A percentile compares a stretch with the other conserved stretches of the same genome.
Evolutionary conservation across 2,888 invertebrate genomes (phyloP).

Genomic region (Andrena minutula): DNA sequence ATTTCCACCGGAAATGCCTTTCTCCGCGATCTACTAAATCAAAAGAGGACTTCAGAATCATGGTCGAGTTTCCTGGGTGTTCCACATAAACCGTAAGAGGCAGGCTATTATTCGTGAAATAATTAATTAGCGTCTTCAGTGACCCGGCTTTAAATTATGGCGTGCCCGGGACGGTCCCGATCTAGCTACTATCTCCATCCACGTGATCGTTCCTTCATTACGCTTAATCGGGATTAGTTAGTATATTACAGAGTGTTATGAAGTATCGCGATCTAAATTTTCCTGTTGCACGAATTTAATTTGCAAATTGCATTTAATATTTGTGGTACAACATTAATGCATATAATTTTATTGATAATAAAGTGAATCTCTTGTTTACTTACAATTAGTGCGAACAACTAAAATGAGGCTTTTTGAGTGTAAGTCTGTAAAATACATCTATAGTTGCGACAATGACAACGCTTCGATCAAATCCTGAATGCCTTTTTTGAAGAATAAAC

Average conservation of each 20-base stretch:
- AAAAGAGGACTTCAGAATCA: neutral
- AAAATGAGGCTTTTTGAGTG: too few relatives aligned
- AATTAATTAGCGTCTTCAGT: conserved; percentile 27
- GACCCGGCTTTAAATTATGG: conserved; percentile 35
- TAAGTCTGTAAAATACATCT: too few relatives aligned
- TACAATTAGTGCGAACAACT: too few relatives aligned
- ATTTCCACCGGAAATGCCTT: neutral
- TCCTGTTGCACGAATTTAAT: conserved; percentile 12
- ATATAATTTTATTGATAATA: too few relatives aligned
- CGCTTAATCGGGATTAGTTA: conserved; percentile 23
- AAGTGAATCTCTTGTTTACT: too few relatives aligned
- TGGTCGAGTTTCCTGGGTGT: neutral
- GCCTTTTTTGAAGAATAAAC: too few relatives aligned
- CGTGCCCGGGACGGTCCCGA: neutral
- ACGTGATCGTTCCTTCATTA: conserved; percentile 12
- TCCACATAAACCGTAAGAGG: conserved; percentile 15
- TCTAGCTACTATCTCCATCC: conserved; percentile 5
- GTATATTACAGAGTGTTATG: conserved; percentile 12
- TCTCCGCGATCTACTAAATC: neutral
- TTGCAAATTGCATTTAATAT: neutral
- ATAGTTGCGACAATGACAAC: too few relatives aligned
- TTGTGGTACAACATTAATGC: too few relatives aligned
- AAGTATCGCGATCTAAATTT: neutral
- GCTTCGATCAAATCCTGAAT: too few relatives aligned
- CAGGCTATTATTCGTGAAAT: conserved; percentile 28